Evolutionary conservation across 2,113 vertebrate species (phyloP).

Genomic region (Cephalophus harveyi): DNA sequence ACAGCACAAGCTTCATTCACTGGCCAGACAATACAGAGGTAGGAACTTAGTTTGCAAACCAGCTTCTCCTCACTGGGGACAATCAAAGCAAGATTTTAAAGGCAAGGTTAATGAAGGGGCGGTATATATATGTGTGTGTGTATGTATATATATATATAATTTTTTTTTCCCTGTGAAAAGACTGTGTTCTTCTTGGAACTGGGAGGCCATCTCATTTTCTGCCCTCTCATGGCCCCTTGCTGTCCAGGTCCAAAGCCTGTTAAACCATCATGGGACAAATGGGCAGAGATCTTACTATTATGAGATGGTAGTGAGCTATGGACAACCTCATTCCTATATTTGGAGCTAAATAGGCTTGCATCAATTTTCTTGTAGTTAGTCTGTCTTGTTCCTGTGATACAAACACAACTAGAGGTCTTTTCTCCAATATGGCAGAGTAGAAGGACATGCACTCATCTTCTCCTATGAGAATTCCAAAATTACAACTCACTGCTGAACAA

Average conservation of each 20-base stretch:
- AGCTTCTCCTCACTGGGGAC: background rate
- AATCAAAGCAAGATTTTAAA: background rate
- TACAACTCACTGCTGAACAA: background rate
- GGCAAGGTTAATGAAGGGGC: background rate
- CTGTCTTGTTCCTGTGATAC: background rate
- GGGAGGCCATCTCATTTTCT: background rate
- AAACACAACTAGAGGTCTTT: background rate
- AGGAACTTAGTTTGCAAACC: background rate
- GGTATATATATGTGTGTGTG: background rate
- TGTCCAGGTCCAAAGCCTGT: fast-evolving
- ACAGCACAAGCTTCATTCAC: background rate
- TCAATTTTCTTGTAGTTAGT: background rate
- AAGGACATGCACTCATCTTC: background rate
- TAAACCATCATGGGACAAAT: background rate
- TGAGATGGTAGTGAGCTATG: background rate
- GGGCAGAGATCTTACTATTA: background rate
- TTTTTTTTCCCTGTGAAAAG: background rate
- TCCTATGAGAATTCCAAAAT: background rate
- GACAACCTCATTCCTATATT: background rate
- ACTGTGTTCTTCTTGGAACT: background rate
- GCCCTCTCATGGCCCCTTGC: background rate
- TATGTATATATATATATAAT: fast-evolving
- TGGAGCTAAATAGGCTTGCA: background rate
- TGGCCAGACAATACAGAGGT: background rate
- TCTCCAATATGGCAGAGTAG: background rate